Conservation (phyloP, 2,888 invertebrate species). For the Tipula confusa region DNA sequence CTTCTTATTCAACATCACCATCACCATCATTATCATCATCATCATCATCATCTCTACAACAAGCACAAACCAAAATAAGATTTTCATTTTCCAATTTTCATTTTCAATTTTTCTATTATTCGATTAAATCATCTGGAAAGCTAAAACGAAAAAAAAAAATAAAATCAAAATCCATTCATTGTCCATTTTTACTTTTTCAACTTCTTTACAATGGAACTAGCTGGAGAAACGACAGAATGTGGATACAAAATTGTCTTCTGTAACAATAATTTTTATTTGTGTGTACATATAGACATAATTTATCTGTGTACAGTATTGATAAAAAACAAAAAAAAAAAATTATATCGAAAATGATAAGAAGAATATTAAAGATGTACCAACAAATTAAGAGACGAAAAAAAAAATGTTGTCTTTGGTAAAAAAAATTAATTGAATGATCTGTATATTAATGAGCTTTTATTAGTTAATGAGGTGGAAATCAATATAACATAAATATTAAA, state of each 20-base stretch:
- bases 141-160: not conserved
- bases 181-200: not conserved
- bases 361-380: not conserved
- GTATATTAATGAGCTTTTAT: conserved; percentile 7
- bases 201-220: not conserved
- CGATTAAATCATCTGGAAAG: conserved; percentile 15
- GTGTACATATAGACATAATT: not conserved
- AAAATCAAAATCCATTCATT: not conserved
- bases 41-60: not conserved
- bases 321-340: not conserved
- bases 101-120: conserved; percentile 20
- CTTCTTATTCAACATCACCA: not conserved
- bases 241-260: not conserved
- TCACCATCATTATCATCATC: not conserved
- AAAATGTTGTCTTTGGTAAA: not conserved
- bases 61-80: not conserved
- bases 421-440: not conserved
- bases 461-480: conserved; percentile 12
- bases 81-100: not conserved
- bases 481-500: conserved; percentile 5
- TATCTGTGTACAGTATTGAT: not conserved
- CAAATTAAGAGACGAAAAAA: not conserved
- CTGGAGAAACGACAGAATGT: not conserved
- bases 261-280: not conserved
- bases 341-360: conserved; percentile 4